These are phyloP conservation scores for Coracopsis vasa DNA, from an alignment of 2,113 vertebrate species.

Conservation along the genomic window DNA sequence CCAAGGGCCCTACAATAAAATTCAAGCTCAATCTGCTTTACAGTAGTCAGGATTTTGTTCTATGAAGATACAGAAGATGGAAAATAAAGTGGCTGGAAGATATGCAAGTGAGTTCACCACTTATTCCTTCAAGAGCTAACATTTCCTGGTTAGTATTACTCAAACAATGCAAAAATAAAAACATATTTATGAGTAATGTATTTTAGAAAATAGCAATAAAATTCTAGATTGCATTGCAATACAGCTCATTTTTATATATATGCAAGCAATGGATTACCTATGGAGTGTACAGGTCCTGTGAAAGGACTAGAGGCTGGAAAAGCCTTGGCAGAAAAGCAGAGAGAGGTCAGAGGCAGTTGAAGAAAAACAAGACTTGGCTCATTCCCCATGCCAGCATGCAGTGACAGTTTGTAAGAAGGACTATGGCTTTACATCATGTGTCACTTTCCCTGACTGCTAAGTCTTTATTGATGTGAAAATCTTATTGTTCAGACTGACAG, in stretches of 20 bases:
- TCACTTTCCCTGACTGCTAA: not conserved
- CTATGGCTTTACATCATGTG: not conserved
- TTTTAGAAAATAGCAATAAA: not conserved
- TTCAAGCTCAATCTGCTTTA: not conserved
- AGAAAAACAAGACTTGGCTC: not conserved
- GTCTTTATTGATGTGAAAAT: conserved; percentile 25
- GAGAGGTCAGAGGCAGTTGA: not conserved
- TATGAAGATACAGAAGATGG: not conserved
- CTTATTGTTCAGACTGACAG: conserved; percentile 3
- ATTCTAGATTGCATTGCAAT: not conserved
- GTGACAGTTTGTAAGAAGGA: not conserved
- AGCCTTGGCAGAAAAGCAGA: not conserved
- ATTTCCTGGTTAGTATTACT: not conserved
- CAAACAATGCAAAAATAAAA: not conserved
- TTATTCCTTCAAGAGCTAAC: not conserved
- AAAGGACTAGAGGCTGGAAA: not conserved
- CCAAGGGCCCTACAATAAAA: not conserved
- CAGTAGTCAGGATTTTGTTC: not conserved
- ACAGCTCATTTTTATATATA: not conserved
- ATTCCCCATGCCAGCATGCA: not conserved
- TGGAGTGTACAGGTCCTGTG: not conserved
- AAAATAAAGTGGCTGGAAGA: not conserved
- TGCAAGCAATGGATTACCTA: not conserved
- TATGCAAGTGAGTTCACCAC: not conserved
- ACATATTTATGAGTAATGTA: not conserved